Conservation (phyloP, 2,888 invertebrate species). For the Pherbina coryleti region DNA sequence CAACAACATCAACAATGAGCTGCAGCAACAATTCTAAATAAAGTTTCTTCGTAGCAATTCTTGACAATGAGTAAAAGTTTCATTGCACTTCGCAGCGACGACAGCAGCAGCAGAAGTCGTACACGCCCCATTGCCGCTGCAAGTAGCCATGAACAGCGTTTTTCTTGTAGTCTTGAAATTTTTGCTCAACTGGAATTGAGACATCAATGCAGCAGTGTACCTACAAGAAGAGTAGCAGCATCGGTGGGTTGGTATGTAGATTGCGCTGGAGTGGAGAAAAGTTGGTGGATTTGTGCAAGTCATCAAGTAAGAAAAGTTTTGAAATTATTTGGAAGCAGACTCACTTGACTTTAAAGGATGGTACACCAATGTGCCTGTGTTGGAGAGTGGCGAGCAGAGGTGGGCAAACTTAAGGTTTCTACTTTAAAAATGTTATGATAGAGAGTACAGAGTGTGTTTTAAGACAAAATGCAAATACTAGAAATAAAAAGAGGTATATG, state of each 20-base stretch:
- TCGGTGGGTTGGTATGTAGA: background rate
- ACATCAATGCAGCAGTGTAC: constrained; percentile 21
- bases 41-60: constrained; percentile 24
- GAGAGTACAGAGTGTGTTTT: too few species aligned
- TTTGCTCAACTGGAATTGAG: constrained; percentile 26
- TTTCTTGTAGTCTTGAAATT: constrained; percentile 16
- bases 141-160: constrained; percentile 31
- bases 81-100: constrained; percentile 16
- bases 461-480: too few species aligned
- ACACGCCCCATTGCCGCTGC: constrained; percentile 30
- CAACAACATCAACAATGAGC: background rate
- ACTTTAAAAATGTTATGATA: background rate
- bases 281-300: background rate
- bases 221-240: background rate
- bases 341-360: constrained; percentile 5
- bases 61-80: constrained; percentile 26
- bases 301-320: constrained; percentile 10
- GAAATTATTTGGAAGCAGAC: constrained; percentile 5
- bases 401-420: constrained; percentile 4
- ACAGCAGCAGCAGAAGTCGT: constrained; percentile 7
- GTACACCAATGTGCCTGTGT: background rate
- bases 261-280: background rate
- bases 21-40: constrained; percentile 23
- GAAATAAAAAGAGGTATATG: too few species aligned
- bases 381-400: background rate